A percentile compares a stretch with the other conserved stretches of the same genome.
phyloP scores from a whole-genome alignment of 2,113 vertebrate genomes.

The Gila orcuttii region DNA sequence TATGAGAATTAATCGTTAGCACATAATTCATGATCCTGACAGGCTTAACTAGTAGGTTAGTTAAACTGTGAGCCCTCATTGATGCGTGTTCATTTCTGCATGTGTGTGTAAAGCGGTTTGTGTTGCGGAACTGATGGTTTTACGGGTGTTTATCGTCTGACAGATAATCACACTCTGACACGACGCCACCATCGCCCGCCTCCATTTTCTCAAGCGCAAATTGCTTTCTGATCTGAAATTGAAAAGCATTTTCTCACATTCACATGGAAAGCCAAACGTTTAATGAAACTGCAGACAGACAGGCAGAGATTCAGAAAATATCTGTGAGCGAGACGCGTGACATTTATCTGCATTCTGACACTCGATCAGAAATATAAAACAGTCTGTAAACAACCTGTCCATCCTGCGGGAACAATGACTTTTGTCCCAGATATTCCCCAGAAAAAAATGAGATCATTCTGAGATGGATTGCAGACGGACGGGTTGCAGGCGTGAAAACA shows the following conservation, averaged over 20 bases:
- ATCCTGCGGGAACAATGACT: not conserved
- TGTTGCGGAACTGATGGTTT: not conserved
- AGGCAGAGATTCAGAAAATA: not conserved
- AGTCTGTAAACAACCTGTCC: constrained; percentile 17
- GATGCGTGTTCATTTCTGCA: not conserved
- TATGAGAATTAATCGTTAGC: too few species aligned
- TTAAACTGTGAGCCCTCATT: too few species aligned
- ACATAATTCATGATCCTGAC: too few species aligned
- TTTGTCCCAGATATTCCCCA: not conserved
- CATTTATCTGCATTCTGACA: constrained; percentile 22
- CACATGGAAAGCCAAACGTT: constrained; percentile 51
- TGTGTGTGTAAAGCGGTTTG: not conserved
- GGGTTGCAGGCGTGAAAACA: not conserved
- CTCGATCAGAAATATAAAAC: not conserved
- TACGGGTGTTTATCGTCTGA: constrained; percentile 47
- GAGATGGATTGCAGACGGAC: not conserved
- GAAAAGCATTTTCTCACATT: constrained; percentile 48
- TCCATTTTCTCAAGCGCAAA: constrained; percentile 47
- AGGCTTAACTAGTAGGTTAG: too few species aligned
- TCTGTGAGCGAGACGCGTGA: not conserved
- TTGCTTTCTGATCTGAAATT: constrained; percentile 61
- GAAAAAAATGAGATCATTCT: not conserved
- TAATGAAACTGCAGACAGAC: constrained; percentile 55
- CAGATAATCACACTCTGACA: constrained; percentile 55
- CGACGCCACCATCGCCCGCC: constrained; percentile 54